Evolutionary conservation across 2,113 vertebrate species (phyloP).

Genomic region (Macquaria ambigua): DNA sequence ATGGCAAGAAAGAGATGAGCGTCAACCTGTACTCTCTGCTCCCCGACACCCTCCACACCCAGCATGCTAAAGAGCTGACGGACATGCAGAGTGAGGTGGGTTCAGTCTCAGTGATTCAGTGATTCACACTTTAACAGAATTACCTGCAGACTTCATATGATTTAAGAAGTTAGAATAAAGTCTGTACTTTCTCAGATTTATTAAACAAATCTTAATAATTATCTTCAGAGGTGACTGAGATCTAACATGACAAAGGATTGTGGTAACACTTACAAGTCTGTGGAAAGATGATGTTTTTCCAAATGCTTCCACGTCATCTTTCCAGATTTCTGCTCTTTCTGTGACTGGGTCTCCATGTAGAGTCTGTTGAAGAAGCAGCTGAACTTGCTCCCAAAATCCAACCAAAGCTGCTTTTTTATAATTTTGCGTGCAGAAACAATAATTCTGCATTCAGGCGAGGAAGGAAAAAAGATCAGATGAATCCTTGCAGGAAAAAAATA

Average conservation of each 20-base stretch:
- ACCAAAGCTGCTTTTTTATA: neutral
- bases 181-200: neutral
- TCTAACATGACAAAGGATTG: neutral
- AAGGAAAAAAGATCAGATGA: too few relatives aligned
- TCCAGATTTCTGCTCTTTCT: neutral
- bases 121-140: neutral
- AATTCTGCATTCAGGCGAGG: neutral
- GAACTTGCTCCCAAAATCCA: neutral
- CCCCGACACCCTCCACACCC: slow-evolving; percentile 88
- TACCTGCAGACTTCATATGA: neutral
- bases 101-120: neutral
- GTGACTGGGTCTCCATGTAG: neutral
- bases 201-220: neutral
- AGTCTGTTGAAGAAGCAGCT: too few relatives aligned
- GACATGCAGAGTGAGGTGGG: slow-evolving; percentile 72
- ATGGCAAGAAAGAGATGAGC: slow-evolving; percentile 84
- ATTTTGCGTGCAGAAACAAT: neutral
- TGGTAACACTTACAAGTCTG: too few relatives aligned
- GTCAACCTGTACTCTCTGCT: slow-evolving; percentile 87
- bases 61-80: slow-evolving; percentile 85
- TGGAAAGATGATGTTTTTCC: too few relatives aligned
- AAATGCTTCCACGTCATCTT: too few relatives aligned
- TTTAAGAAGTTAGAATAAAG: neutral
- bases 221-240: neutral
- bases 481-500: too few relatives aligned